A percentile compares a stretch with the other conserved stretches of the same genome.
Evolutionary conservation across 2,888 invertebrate species (phyloP).

Genomic region (Bombylius discolor): DNA sequence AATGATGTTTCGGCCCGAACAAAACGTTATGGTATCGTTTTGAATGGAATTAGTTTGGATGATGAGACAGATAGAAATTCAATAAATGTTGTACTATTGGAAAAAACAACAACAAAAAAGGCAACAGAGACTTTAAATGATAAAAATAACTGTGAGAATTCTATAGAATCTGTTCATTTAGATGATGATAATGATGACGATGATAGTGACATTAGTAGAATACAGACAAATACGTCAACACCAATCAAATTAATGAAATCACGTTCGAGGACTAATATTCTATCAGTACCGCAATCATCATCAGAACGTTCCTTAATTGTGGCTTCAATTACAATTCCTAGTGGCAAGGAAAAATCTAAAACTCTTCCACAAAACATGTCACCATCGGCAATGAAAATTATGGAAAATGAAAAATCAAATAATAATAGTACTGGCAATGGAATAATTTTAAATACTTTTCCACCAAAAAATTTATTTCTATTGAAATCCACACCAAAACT

Average conservation of each 20-base stretch:
- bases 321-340: constrained; percentile 10
- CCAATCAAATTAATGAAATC: constrained; percentile 37
- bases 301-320: constrained; percentile 9
- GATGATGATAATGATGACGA: constrained; percentile 36
- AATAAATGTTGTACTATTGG: no score
- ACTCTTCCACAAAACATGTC: constrained; percentile 48
- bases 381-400: constrained; percentile 22
- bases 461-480: constrained; percentile 35
- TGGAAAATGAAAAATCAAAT: constrained; percentile 19
- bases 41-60: constrained; percentile 30
- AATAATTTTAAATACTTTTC: constrained; percentile 32
- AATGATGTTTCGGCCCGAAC: constrained; percentile 18
- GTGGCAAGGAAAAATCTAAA: constrained; percentile 42
- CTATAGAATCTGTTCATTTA: constrained; percentile 18
- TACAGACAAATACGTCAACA: constrained; percentile 37
- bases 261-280: constrained; percentile 37
- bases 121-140: constrained; percentile 8
- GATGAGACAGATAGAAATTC: constrained; percentile 10
- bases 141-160: constrained; percentile 1
- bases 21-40: constrained; percentile 34
- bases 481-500: constrained; percentile 32
- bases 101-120: not conserved
- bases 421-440: constrained; percentile 1
- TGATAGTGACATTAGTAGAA: constrained; percentile 37
- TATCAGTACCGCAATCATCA: constrained; percentile 40